Base-by-base conservation (phyloP, 1,140 invertebrate species). In the Drosophila mauritiana region DNA sequence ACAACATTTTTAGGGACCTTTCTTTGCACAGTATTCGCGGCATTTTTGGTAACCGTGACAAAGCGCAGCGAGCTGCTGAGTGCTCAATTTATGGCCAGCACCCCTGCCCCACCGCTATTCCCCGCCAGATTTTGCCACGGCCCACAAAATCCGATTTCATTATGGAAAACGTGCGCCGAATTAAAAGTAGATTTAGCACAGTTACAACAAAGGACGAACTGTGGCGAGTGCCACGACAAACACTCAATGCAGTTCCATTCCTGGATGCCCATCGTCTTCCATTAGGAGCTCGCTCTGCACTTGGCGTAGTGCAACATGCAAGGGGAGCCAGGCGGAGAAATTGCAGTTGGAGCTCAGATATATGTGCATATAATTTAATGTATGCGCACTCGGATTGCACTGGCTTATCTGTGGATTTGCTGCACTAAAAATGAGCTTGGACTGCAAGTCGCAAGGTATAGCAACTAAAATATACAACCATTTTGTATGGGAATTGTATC, bases 121-220 rank as follows among this genome's bases (percentile, higher is more conserved):
- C 12, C 13, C 45, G 20, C 61, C 31, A 8, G 7, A 53, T 55
- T 72, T 46, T 36, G 31, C 57, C 51, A 39, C 46, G 53, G 42
- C 84, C 72, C 76, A 70, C 80, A 80, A 84, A 89, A 89, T 84
- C 84, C 77, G 69, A 78, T 89, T 89, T 88, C 80, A 89, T 89
- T 89, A 89, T 89, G 84, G 80, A 89, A 72, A 84, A 89, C 84
- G 80, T 89, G 84, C 73, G 59, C 73, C 55, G 84, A 80, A 89
- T 89, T 84, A 89, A 89, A 78, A 84, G 74, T 78, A 63, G 84
- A 89, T 89, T 84, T 84, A 39, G 53, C 63, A 20, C 63, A 68
- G 53, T 63, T 57, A 37, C 59, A 74, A 74, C 51, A 75, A 65
- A 62, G 58, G 46, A 43, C 53, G 15, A 39, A 40, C 27, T 8